phyloP scores from a whole-genome alignment of 2,888 invertebrate genomes.

The Drosophila flavopinicola region DNA sequence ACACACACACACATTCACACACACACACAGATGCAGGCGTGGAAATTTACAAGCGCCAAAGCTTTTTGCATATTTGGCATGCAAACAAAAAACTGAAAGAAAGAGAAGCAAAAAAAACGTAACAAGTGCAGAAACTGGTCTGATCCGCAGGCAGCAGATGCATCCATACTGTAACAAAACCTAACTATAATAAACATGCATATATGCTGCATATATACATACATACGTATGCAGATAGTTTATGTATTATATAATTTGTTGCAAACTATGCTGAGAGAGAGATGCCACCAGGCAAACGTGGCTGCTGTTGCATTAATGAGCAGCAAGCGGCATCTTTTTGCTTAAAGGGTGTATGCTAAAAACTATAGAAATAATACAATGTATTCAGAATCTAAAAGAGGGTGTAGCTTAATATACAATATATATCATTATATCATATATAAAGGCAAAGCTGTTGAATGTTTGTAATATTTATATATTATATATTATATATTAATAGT shows the following conservation, averaged over 20 bases:
- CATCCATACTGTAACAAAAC: conserved; percentile 18
- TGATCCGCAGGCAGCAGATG: conserved; percentile 42
- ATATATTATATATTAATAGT: no score
- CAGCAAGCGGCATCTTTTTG: conserved; percentile 20
- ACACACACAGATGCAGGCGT: conserved; percentile 26
- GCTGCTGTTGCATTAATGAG: conserved; percentile 49
- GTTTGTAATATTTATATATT: no score
- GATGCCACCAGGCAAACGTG: conserved; percentile 55
- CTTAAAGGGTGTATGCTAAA: conserved; percentile 4
- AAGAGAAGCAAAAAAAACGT: conserved; percentile 43
- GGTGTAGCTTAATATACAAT: no score
- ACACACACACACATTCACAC: conserved; percentile 41
- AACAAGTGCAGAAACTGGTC: conserved; percentile 80
- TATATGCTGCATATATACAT: conserved; percentile 6
- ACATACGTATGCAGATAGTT: conserved; percentile 29
- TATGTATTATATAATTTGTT: conserved; percentile 73
- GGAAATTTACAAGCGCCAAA: conserved; percentile 71
- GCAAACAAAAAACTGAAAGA: conserved; percentile 42
- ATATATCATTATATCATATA: no score
- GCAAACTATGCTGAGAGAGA: conserved; percentile 47
- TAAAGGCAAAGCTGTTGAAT: no score
- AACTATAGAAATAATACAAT: no score
- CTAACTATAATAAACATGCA: conserved; percentile 7
- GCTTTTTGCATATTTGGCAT: conserved; percentile 80
- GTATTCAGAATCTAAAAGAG: no score